A percentile compares a stretch with the other conserved stretches of the same genome.
Conservation (phyloP, 2,797 vertebrate genomes). For the Epinephelus awoara region DNA sequence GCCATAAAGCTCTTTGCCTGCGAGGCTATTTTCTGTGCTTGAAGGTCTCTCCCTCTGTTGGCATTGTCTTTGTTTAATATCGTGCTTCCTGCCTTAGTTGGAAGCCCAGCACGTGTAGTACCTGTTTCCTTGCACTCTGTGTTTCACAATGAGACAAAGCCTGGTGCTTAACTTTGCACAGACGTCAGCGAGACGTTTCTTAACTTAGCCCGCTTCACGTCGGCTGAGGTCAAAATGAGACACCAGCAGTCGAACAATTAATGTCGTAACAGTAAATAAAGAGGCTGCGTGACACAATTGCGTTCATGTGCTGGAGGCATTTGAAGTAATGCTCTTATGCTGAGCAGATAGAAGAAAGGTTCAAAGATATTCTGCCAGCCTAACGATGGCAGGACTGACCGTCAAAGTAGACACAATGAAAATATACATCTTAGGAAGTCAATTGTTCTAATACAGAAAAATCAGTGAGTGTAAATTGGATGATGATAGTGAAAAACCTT, state of each 20-base stretch:
- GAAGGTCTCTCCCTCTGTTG: conserved; percentile 75
- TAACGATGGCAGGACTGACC: neutral
- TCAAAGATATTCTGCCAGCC: neutral
- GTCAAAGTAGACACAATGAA: conserved; percentile 10
- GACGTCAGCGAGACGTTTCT: conserved; percentile 58
- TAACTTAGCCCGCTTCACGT: conserved; percentile 30
- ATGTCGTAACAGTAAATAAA: neutral
- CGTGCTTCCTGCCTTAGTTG: conserved; percentile 75
- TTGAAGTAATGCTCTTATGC: neutral
- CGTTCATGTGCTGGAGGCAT: neutral
- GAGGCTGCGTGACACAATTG: neutral
- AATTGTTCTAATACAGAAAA: conserved; percentile 7
- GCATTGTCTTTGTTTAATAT: conserved; percentile 79
- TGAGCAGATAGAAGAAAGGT: neutral
- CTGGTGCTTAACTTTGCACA: conserved; percentile 43
- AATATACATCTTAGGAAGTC: neutral
- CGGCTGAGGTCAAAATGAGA: conserved; percentile 49
- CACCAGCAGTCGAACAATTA: conserved; percentile 24
- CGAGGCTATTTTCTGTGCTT: conserved; percentile 48
- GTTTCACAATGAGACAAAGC: conserved; percentile 76
- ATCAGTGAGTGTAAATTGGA: neutral
- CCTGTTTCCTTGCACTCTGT: conserved; percentile 70
- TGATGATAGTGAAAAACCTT: neutral
- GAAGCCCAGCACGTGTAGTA: conserved; percentile 61
- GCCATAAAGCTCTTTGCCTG: conserved; percentile 62